Percentiles rank a stretch among this genome's conserved stretches.
Evolutionary conservation across 2,888 invertebrate genomes (phyloP).

Genomic region (Metacarcinus magister): DNA sequence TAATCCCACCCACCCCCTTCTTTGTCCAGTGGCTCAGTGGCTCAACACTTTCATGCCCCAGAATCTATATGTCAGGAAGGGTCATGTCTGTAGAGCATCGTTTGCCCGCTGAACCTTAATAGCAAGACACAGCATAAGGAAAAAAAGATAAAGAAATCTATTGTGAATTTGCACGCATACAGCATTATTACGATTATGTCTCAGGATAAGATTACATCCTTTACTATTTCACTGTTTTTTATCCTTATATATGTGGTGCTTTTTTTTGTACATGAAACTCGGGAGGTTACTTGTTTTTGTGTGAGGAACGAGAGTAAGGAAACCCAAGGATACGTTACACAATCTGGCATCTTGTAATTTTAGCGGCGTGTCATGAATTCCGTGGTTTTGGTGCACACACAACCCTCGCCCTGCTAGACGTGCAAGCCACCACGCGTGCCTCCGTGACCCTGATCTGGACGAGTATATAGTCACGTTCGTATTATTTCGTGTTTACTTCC

Average conservation of each 20-base stretch:
- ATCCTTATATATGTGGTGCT: not conserved
- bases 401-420: not conserved
- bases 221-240: not conserved
- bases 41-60: slow-evolving; percentile 7
- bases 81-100: not conserved
- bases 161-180: slow-evolving; percentile 29
- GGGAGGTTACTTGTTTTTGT: slow-evolving; percentile 18
- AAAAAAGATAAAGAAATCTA: slow-evolving; percentile 38
- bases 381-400: not conserved
- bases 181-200: not conserved
- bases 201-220: slow-evolving; percentile 31
- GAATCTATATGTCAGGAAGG: not conserved
- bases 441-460: not conserved
- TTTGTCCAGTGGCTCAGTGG: not conserved
- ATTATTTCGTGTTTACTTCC: not conserved
- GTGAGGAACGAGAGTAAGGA: not conserved
- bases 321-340: slow-evolving; percentile 5
- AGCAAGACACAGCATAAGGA: not conserved
- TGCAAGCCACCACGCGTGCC: not conserved
- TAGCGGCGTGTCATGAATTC: not conserved
- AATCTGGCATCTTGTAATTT: slow-evolving; percentile 40
- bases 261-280: not conserved
- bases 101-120: not conserved
- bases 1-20: not conserved
- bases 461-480: not conserved